phyloP scores from a whole-genome alignment of 1,140 invertebrate species.

The Drosophila bifasciata region DNA sequence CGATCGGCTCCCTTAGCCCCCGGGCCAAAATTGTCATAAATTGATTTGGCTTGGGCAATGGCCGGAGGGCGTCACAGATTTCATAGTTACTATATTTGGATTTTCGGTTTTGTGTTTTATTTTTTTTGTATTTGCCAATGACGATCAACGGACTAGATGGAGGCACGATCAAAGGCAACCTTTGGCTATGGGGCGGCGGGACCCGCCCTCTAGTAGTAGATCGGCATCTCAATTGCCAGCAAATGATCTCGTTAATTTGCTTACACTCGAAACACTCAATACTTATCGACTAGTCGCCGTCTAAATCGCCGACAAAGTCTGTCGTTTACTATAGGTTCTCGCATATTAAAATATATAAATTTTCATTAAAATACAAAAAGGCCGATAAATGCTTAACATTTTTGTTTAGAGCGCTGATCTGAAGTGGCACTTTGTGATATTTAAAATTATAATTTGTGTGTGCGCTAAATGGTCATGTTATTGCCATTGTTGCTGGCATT shows the following conservation, averaged over 20 bases:
- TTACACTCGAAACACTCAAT: constrained; percentile 64
- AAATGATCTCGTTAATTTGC: constrained; percentile 82
- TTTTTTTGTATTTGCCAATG: constrained; percentile 21
- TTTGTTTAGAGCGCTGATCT: constrained; percentile 71
- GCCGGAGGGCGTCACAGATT: constrained; percentile 43
- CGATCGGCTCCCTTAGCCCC: constrained; percentile 47
- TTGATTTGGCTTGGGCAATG: constrained; percentile 44
- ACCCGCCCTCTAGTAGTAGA: constrained; percentile 45
- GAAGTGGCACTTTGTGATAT: constrained; percentile 76
- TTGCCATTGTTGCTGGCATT: constrained; percentile 36
- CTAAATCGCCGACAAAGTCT: constrained; percentile 68
- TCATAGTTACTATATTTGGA: too few relatives aligned
- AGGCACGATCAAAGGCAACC: constrained; percentile 62
- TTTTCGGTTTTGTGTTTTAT: constrained; percentile 3
- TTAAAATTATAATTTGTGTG: constrained; percentile 81
- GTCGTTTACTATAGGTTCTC: constrained; percentile 53
- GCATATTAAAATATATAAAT: constrained; percentile 64
- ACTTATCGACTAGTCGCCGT: constrained; percentile 62
- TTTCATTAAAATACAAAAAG: constrained; percentile 56
- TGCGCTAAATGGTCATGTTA: constrained; percentile 70
- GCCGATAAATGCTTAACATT: constrained; percentile 77
- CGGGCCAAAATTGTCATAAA: constrained; percentile 54
- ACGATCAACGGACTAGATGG: constrained; percentile 1
- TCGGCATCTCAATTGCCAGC: constrained; percentile 69
- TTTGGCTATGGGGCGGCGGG: constrained; percentile 24